Conservation (phyloP, 2,113 vertebrate genomes). For the Plecotus auritus region DNA sequence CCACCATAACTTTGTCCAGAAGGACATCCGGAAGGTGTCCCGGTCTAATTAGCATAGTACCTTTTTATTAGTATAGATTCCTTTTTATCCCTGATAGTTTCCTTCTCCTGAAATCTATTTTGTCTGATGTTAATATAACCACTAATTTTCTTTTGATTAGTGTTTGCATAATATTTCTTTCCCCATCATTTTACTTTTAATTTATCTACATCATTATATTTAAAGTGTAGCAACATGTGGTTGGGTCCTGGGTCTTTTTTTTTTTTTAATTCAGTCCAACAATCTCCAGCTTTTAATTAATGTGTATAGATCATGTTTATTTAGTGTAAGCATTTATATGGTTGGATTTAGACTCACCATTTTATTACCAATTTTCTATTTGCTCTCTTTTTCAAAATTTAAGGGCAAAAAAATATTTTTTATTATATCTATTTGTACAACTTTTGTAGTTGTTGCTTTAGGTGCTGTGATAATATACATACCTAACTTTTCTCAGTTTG, state of each 20-base stretch:
- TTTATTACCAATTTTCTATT: constrained; percentile 21
- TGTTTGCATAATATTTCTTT: background rate
- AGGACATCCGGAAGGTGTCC: too few relatives aligned
- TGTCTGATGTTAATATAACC: background rate
- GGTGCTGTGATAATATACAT: background rate
- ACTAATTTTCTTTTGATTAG: background rate
- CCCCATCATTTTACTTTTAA: background rate
- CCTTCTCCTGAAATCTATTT: background rate
- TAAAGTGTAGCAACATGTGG: background rate
- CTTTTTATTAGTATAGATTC: too few relatives aligned
- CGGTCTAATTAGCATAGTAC: too few relatives aligned
- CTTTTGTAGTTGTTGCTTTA: background rate
- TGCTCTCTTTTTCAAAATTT: background rate
- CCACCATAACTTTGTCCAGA: too few relatives aligned
- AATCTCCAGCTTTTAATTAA: background rate
- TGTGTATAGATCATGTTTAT: background rate
- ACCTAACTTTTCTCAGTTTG: background rate
- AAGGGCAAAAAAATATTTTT: background rate
- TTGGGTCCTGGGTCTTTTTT: background rate
- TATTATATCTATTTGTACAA: background rate
- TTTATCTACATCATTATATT: background rate
- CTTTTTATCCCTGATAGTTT: background rate
- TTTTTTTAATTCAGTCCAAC: background rate
- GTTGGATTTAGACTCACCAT: background rate
- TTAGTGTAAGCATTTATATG: background rate